A percentile compares a stretch with the other conserved stretches of the same genome.
These are phyloP conservation scores for Calyptomena viridis DNA, from an alignment of 2,113 vertebrate species.

Conservation along the genomic window DNA sequence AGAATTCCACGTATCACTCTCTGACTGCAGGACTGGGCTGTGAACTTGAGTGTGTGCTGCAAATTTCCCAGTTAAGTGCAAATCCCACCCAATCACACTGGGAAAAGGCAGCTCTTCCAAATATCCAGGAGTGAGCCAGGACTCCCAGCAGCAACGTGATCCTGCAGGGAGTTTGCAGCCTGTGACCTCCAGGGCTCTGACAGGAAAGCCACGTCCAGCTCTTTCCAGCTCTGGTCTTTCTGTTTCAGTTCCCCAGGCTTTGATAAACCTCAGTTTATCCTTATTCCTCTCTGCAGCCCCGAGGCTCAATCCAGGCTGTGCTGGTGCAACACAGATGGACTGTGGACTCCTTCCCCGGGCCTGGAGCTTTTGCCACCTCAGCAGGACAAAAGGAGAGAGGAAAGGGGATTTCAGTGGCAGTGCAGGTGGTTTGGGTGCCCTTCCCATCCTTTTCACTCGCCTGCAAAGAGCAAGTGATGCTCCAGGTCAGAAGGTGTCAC, in stretches of 20 bases:
- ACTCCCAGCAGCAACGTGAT: neutral
- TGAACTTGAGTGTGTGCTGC: neutral
- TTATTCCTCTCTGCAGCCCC: neutral
- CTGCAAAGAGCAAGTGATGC: neutral
- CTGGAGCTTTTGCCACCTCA: neutral
- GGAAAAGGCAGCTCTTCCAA: neutral
- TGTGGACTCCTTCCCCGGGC: neutral
- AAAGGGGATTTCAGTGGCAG: neutral
- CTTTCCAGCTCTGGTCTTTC: conserved; percentile 27
- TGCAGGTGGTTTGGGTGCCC: neutral
- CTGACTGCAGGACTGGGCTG: neutral
- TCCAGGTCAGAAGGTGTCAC: neutral
- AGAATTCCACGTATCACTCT: neutral
- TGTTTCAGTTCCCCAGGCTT: conserved; percentile 2
- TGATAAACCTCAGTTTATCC: neutral
- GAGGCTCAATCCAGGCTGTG: rapidly evolving
- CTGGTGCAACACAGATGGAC: neutral
- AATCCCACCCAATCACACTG: neutral
- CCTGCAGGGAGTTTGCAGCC: neutral
- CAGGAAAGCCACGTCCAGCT: neutral
- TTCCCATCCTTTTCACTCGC: neutral
- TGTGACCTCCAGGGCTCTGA: neutral
- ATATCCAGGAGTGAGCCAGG: neutral
- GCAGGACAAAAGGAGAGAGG: neutral
- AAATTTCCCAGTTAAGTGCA: neutral